Conservation (phyloP, 2,113 vertebrate genomes). For the Gallinago undulata region DNA sequence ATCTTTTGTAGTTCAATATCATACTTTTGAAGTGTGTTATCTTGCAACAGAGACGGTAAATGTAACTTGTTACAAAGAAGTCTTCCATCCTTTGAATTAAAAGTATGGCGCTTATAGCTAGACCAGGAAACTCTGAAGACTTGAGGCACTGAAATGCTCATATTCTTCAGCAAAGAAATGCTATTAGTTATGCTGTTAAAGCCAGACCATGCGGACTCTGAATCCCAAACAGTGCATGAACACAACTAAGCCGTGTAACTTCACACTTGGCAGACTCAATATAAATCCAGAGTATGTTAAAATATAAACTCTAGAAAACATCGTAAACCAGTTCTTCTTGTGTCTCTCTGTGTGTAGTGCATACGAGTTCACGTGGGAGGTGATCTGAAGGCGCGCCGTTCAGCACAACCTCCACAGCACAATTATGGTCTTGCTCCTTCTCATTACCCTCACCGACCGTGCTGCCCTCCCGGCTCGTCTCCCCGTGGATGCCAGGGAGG, state of each 20-base stretch:
- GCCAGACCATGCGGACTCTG: not conserved
- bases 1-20: not conserved
- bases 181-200: not conserved
- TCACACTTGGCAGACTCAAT: not conserved
- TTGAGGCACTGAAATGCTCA: not conserved
- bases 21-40: not conserved
- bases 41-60: not conserved
- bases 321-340: not conserved
- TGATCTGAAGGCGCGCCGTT: not conserved
- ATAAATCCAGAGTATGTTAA: not conserved
- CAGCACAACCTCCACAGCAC: not conserved
- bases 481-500: fast-evolving
- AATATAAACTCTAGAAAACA: not conserved
- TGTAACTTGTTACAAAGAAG: not conserved
- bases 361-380: not conserved
- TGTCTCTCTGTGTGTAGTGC: not conserved
- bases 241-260: not conserved
- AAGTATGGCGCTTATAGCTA: not conserved
- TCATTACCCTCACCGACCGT: fast-evolving
- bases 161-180: not conserved
- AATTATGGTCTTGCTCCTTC: not conserved
- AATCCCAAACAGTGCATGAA: not conserved
- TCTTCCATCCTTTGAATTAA: not conserved
- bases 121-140: not conserved
- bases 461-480: not conserved